These are phyloP conservation scores for Sarcophaga caerulescens DNA, from an alignment of 2,888 invertebrate species.

Conservation along the genomic window DNA sequence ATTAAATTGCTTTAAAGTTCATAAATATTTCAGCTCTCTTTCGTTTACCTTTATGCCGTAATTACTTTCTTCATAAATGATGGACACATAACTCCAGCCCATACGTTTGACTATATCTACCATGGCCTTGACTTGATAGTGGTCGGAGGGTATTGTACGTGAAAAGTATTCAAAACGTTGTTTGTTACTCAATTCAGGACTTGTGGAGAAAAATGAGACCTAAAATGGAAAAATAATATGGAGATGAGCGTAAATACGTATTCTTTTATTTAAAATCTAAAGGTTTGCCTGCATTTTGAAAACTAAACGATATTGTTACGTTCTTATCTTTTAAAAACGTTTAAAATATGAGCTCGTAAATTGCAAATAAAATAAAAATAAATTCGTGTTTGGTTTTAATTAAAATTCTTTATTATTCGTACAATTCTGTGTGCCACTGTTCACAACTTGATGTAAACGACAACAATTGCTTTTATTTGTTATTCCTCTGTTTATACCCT, in stretches of 20 bases:
- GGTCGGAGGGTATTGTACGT: slow-evolving; percentile 96
- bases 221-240: slow-evolving; percentile 77
- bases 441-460: no score
- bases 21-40: neutral
- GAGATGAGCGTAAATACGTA: neutral
- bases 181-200: slow-evolving; percentile 95
- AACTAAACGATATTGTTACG: no score
- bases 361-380: no score
- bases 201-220: slow-evolving; percentile 98
- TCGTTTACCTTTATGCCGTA: slow-evolving; percentile 93
- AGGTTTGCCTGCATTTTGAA: no score
- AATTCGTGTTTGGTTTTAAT: no score
- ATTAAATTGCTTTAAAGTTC: no score
- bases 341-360: no score
- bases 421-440: no score
- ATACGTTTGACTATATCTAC: slow-evolving; percentile 93
- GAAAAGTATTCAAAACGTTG: slow-evolving; percentile 97
- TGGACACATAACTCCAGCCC: slow-evolving; percentile 96
- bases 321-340: no score
- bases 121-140: slow-evolving; percentile 97
- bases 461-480: no score
- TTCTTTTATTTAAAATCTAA: neutral
- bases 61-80: slow-evolving; percentile 97
- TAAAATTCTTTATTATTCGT: no score
- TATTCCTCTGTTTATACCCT: no score